Conservation (phyloP, 2,888 invertebrate species). For the Sarcophaga carnaria region DNA sequence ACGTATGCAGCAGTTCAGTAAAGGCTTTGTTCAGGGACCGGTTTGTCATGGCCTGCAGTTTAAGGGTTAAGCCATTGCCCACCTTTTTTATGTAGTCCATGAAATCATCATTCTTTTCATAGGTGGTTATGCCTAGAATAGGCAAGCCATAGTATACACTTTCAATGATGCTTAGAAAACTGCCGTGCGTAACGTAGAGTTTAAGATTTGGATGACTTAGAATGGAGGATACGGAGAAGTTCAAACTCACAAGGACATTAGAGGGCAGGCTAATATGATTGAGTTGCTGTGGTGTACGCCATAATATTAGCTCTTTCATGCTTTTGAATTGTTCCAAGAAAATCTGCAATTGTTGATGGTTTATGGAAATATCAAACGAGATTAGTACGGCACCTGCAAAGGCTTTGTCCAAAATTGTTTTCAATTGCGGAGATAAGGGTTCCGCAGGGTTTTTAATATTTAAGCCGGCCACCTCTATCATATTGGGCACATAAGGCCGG, state of each 20-base stretch:
- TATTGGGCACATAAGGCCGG: slow-evolving; percentile 78
- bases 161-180: slow-evolving; percentile 82
- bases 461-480: slow-evolving; percentile 80
- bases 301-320: slow-evolving; percentile 13
- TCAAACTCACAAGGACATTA: neutral
- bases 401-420: neutral
- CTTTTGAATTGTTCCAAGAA: slow-evolving; percentile 21
- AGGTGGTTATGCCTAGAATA: slow-evolving; percentile 78
- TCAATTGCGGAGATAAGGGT: neutral
- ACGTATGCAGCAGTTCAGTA: neutral
- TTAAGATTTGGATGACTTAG: slow-evolving; percentile 65
- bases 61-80: slow-evolving; percentile 36
- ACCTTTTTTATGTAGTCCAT: slow-evolving; percentile 36
- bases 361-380: neutral
- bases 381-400: slow-evolving; percentile 72
- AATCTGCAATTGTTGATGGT: neutral
- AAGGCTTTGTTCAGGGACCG: neutral
- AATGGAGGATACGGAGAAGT: neutral
- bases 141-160: slow-evolving; percentile 81
- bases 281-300: neutral
- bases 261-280: neutral
- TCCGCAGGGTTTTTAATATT: slow-evolving; percentile 73
- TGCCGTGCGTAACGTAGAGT: slow-evolving; percentile 83
- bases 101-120: slow-evolving; percentile 2
- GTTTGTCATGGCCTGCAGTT: neutral